These are phyloP conservation scores for Odontamblyopus lacepedii DNA, from an alignment of 2,797 vertebrate genomes.

Conservation along the genomic window DNA sequence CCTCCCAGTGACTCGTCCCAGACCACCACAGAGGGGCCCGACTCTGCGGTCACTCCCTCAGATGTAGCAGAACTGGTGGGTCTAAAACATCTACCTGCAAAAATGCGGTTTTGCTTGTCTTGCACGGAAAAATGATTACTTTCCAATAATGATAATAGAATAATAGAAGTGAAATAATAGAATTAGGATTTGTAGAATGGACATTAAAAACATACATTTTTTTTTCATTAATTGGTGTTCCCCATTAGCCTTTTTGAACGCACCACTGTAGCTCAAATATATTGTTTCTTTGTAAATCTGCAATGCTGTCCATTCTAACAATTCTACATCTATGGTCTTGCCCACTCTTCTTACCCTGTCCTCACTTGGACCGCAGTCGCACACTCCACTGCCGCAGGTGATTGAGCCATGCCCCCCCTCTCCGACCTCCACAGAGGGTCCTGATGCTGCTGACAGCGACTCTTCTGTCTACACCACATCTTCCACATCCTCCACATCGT, in stretches of 20 bases:
- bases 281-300: not conserved
- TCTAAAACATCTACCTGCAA: constrained; percentile 11
- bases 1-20: constrained; percentile 96
- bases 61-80: constrained; percentile 92
- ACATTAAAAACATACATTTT: not conserved
- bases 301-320: constrained; percentile 47
- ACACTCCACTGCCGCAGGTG: constrained; percentile 52
- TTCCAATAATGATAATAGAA: not conserved
- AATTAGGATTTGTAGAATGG: constrained; percentile 43
- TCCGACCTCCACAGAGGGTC: constrained; percentile 75
- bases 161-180: not conserved
- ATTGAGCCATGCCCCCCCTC: constrained; percentile 66
- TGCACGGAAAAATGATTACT: constrained; percentile 14
- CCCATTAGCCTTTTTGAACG: not conserved
- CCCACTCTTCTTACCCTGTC: constrained; percentile 41
- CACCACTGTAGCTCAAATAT: not conserved
- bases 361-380: constrained; percentile 53
- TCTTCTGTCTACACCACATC: constrained; percentile 72
- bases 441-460: constrained; percentile 74
- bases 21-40: constrained; percentile 96
- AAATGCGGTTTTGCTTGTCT: constrained; percentile 1
- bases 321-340: constrained; percentile 55
- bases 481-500: constrained; percentile 71
- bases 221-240: not conserved
- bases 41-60: constrained; percentile 94